Evolutionary conservation across 2,113 vertebrate species (phyloP), one percentile per base, ranked within the genome.

Genomic region (Mirounga angustirostris): DNA sequence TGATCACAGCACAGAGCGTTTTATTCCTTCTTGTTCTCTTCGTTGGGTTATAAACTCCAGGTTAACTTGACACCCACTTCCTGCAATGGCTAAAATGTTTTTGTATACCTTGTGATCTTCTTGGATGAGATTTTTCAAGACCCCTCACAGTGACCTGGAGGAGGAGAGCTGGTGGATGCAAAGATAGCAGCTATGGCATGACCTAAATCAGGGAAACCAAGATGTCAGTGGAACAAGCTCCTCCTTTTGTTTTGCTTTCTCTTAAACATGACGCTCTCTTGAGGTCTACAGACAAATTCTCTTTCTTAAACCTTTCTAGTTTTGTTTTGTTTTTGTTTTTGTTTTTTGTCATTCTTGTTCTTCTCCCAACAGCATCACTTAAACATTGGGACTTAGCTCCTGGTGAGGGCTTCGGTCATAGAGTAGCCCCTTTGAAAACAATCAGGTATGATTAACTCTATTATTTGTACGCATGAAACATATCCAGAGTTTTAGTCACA

Each of bases 401-500:
- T 69, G 18, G 9, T 33, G 63, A 94, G 90, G 95, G 81, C 56
- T 24, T 97, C 96, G 89, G 94, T 96, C 85, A 89, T 93, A 98
- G 67, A 97, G 90, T 28, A 54, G 19, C 7, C 58, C 59, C 81
- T 95, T 94, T 61, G 91, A 96, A 96, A 74, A 96, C 81, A 89
- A 92, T 91, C 79, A 98, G 82, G 90, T 98, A 93, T 96, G n/a
- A 79, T 28, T 94, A 76, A 85, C 40, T 98, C 87, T 92, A 96
- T 97, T 95, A 96, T 91, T 97, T 94, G 84, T 95, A 94, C 98
- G 36, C 97, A 98, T 97, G 98, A 98, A 98, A 90, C 61, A 97
- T 78, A 59, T 30, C 79, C 16, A 79, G 96, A 91, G 84, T 84
- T 96, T 97, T 97, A 97, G 74, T 96, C 84, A 91, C 96, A 96